Evolutionary conservation across 2,888 invertebrate species (phyloP).

Genomic region (Drosophila setosimentum): DNA sequence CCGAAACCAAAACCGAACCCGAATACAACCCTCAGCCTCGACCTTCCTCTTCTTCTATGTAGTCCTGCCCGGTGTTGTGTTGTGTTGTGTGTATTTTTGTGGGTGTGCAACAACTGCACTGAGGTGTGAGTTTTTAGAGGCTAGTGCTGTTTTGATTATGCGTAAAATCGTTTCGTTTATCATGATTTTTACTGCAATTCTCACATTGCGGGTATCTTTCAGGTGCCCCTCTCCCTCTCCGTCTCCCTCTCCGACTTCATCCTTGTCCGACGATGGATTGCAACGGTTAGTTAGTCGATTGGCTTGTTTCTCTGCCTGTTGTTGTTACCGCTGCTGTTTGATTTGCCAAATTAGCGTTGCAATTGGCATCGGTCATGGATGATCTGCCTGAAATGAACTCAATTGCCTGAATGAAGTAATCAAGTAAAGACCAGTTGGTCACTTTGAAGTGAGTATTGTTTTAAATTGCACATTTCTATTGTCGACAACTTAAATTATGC

Average conservation of each 20-base stretch:
- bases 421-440: not conserved
- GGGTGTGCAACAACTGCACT: conserved; percentile 47
- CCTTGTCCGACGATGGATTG: conserved; percentile 12
- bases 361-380: conserved; percentile 57
- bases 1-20: conserved; percentile 50
- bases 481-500: not conserved
- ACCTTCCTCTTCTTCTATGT: conserved; percentile 10
- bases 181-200: conserved; percentile 71
- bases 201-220: conserved; percentile 49
- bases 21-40: conserved; percentile 32
- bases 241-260: not conserved
- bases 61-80: conserved; percentile 10
- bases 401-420: conserved; percentile 13
- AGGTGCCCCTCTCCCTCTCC: conserved; percentile 28
- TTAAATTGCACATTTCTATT: not conserved
- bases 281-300: conserved; percentile 50
- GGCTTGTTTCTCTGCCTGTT: conserved; percentile 31
- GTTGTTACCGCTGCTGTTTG: conserved; percentile 47
- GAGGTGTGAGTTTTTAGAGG: conserved; percentile 73
- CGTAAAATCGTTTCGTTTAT: conserved; percentile 78
- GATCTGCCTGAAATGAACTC: conserved; percentile 16
- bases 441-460: not conserved
- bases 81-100: conserved; percentile 22
- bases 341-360: conserved; percentile 55
- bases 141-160: conserved; percentile 77